phyloP scores from a whole-genome alignment of 2,113 vertebrate species.

The Mesocricetus auratus region DNA sequence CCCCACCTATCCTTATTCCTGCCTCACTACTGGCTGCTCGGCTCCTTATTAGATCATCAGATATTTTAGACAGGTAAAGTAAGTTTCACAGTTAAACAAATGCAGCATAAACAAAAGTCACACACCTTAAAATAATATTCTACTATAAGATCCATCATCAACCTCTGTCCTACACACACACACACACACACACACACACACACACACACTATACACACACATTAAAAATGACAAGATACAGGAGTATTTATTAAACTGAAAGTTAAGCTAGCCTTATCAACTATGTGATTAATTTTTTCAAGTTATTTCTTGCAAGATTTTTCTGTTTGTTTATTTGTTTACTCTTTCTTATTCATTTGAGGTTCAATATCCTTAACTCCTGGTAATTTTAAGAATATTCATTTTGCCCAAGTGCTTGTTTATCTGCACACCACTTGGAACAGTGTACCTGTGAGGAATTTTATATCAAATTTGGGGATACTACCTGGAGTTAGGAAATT shows the following conservation, averaged over 20 bases:
- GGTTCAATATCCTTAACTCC: constrained; percentile 6
- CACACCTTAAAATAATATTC: too few species aligned
- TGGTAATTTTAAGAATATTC: constrained; percentile 19
- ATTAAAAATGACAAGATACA: neutral
- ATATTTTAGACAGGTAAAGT: too few species aligned
- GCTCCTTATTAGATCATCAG: too few species aligned
- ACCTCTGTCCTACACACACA: neutral
- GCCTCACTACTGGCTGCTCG: too few species aligned
- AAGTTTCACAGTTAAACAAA: too few species aligned
- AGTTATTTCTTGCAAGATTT: neutral
- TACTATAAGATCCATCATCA: neutral
- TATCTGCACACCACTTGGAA: neutral
- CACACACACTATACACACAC: neutral
- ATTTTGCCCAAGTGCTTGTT: neutral
- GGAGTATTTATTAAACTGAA: neutral
- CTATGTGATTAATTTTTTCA: neutral
- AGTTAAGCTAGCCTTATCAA: constrained; percentile 10
- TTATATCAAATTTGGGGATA: constrained; percentile 11
- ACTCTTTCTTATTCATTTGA: neutral
- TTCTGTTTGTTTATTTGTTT: neutral
- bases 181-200: neutral
- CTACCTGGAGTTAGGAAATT: neutral
- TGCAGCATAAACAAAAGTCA: too few species aligned
- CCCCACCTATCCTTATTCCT: too few species aligned
- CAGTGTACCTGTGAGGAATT: neutral